Evolutionary conservation across 2,113 vertebrate genomes (phyloP), one percentile per base, ranked within the genome.

Genomic region (Nibea albiflora): DNA sequence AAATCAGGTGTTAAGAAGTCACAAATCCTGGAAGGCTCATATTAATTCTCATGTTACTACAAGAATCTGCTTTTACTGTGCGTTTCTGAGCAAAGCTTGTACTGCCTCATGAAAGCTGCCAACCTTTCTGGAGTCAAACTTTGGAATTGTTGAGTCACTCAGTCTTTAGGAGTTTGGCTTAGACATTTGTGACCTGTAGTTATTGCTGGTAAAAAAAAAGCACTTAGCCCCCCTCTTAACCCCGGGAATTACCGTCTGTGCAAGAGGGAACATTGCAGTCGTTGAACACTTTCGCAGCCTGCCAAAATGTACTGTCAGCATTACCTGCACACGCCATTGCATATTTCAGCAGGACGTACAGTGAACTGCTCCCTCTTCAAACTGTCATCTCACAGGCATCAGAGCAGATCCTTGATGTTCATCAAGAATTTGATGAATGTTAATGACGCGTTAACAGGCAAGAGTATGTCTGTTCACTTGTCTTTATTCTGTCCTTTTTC

Each of bases 401-500:
- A 35, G 39, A 67, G 20, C 57, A 35, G 39, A 58, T 81, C 58
- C 50, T 84, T 58, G 58, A 24, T 35, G 50, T 50, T 69, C 8
- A 31, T 20, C 4, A 4, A 52, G 28, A 54, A 12, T 42, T 58
- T 73, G 26, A 85, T 72, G 16, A 79, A 46, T 49, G 7, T 57
- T 81, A 84, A 82, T 49, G 58, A 85, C 56, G 47, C 7, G 2
- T 82, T 31, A 20, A 71, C 22, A 63, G 31, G 77, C n/a, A 60
- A 56, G 67, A 50, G 10, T 19, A 17, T 44, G 2, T 31, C 42
- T 57, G 19, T 64, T 80, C 24, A 67, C 49, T 5, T 19, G 64
- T 82, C 22, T 77, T 62, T 74, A 11, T 85, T 4, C 2, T 73
- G 26, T 82, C 78, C 47, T 78, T 14, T 95, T 95, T 77, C 90